Evolutionary conservation across 2,797 vertebrate genomes (phyloP), one percentile per base, ranked within the genome.

Genomic region (Sarcophilus harrisii): DNA sequence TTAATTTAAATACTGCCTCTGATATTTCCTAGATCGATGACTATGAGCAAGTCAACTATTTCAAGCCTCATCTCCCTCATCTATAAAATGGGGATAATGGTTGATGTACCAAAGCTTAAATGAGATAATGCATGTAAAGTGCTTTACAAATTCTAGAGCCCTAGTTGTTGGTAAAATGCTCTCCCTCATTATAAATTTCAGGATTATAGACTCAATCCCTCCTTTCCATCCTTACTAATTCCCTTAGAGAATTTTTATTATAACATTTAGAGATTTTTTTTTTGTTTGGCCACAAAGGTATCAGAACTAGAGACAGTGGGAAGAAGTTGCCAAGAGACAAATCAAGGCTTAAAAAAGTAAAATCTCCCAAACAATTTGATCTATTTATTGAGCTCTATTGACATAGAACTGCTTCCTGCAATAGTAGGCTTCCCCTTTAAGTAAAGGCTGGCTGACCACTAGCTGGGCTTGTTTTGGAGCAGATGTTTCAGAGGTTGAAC

Each of bases 1-100:
- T 49, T 6, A 2, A 45, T 27, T 45, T 87, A 49, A 87, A 87
- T 28, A 27, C 38, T 49, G 38, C 24, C 73, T 45, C 24, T 27
- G 38, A 49, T 27, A 45, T 24, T 49, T 49, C 38, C 38, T 27
- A 27, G 38, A 24, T 45, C 24, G 45, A 8, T 49, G 38, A 91
- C 28, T 81, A 93, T 87, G 90, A 90, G 96, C 91, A 58, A 92
- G 90, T 90, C 73, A 89, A 81, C 58, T 16, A 91, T 96, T 97
- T 59, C 73, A 57, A 93, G 62, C 5, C 8, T 0, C 0, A 59
- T 94, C 0, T 32, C 62, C 45, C 66, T 94, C 92, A 96, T 58
- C 73, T 59, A 18, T 91, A 96, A 49, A 87, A 87, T 12, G 30
- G 38, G 21, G 3, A 49, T 45, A 49, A 49, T 27, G 38, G 3